Conservation (phyloP, 2,113 vertebrate genomes). For the Rousettus leschenaultii region DNA sequence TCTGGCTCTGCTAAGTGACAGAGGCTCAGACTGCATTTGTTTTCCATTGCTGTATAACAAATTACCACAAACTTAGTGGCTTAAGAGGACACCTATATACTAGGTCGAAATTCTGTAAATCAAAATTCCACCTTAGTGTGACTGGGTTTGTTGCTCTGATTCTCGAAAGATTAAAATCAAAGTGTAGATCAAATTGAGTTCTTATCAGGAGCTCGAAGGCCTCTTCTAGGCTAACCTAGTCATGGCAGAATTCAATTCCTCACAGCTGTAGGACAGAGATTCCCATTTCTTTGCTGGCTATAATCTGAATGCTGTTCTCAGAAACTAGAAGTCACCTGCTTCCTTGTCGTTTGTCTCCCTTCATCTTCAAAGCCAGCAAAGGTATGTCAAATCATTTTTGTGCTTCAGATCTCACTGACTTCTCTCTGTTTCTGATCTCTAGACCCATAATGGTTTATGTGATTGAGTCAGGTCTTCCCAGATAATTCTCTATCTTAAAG, state of each 20-base stretch:
- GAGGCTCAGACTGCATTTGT: not conserved
- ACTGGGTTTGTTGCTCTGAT: not conserved
- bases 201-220: not conserved
- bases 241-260: not conserved
- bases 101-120: not conserved
- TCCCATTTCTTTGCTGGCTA: not conserved
- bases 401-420: not conserved
- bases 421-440: not conserved
- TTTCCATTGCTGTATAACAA: not conserved
- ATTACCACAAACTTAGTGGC: not conserved
- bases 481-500: not conserved
- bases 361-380: not conserved
- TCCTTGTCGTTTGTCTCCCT: not conserved
- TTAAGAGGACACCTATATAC: not conserved
- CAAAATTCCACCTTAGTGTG: not conserved
- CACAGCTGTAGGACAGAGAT: not conserved
- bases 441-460: not conserved
- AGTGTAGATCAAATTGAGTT: not conserved
- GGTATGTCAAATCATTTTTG: not conserved
- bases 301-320: not conserved
- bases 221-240: not conserved
- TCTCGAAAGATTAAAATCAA: slow-evolving; percentile 1
- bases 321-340: too few relatives aligned
- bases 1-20: not conserved
- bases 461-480: not conserved